Conservation (phyloP, 2,113 vertebrate species). For the Coryphaenoides rupestris region DNA sequence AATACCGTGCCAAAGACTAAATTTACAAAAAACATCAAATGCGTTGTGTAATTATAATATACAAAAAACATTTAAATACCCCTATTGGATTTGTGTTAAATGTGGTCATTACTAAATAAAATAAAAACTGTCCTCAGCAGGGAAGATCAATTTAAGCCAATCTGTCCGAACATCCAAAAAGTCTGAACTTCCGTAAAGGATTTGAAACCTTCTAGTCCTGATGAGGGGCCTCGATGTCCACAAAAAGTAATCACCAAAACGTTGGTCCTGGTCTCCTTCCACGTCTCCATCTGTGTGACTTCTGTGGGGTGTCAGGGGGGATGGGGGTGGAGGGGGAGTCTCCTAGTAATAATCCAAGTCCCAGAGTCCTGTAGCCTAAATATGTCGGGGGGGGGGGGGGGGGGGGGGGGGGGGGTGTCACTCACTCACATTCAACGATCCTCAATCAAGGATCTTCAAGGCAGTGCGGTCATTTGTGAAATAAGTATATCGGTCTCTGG, state of each 20-base stretch:
- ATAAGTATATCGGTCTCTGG: slow-evolving; percentile 84
- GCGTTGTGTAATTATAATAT: neutral
- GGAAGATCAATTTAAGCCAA: neutral
- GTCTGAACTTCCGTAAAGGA: neutral
- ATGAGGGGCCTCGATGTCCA: neutral
- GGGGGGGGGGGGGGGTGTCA: slow-evolving; percentile 17
- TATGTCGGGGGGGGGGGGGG: slow-evolving; percentile 15
- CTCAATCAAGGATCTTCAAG: slow-evolving; percentile 52
- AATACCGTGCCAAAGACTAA: neutral
- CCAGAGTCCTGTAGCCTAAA: too few relatives aligned
- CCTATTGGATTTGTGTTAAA: neutral
- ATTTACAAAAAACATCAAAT: slow-evolving; percentile 15
- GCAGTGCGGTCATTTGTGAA: slow-evolving; percentile 76
- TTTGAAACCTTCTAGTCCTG: neutral
- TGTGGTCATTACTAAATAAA: neutral
- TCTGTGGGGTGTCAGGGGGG: neutral
- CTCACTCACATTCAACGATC: slow-evolving; percentile 49
- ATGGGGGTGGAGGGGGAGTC: neutral
- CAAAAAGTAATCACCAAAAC: neutral
- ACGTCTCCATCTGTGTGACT: neutral
- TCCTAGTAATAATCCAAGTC: slow-evolving; percentile 8
- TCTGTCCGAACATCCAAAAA: too few relatives aligned
- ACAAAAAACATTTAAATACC: neutral
- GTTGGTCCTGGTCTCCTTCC: neutral
- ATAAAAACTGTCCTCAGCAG: neutral